A percentile compares a stretch with the other conserved stretches of the same genome.
Evolutionary conservation across 1,140 invertebrate genomes (phyloP).

Genomic region (Ruditapes philippinarum): DNA sequence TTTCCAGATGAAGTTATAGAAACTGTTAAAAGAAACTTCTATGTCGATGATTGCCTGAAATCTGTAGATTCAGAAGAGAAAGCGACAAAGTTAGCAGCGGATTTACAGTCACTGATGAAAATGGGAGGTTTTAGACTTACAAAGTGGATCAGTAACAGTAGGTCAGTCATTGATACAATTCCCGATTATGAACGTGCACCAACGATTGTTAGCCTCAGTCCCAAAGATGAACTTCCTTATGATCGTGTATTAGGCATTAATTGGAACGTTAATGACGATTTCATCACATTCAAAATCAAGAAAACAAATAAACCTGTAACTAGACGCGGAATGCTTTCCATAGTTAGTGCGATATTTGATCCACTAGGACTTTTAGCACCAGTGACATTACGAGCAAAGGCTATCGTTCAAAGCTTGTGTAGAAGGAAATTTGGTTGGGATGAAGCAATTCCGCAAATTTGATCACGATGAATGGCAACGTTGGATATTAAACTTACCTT

Average conservation of each 20-base stretch:
- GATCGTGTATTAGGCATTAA: neutral
- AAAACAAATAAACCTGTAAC: slow-evolving; percentile 6
- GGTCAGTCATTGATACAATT: slow-evolving; percentile 21
- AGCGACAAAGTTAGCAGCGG: neutral
- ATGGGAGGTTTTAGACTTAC: slow-evolving; percentile 59
- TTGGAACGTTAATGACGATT: slow-evolving; percentile 27
- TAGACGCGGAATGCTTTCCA: slow-evolving; percentile 21
- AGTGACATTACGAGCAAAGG: slow-evolving; percentile 28
- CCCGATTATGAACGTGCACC: slow-evolving; percentile 27
- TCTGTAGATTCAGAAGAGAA: neutral
- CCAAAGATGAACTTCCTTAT: slow-evolving; percentile 56
- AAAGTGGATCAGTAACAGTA: slow-evolving; percentile 54
- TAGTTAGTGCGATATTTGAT: slow-evolving; percentile 23
- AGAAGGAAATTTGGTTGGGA: slow-evolving; percentile 32
- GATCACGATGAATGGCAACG: neutral
- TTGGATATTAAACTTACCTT: slow-evolving; percentile 17
- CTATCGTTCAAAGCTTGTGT: neutral
- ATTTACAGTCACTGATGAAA: neutral
- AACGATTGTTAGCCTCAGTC: slow-evolving; percentile 40
- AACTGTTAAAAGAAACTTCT: slow-evolving; percentile 57
- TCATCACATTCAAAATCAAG: neutral
- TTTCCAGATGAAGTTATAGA: neutral
- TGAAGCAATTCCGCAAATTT: neutral
- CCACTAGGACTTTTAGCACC: slow-evolving; percentile 31
- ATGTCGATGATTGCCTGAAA: slow-evolving; percentile 69